Percentiles rank a stretch among this genome's conserved stretches.
Evolutionary conservation across 1,140 invertebrate species (phyloP).

Genomic region (Aphelinus atriplicis): DNA sequence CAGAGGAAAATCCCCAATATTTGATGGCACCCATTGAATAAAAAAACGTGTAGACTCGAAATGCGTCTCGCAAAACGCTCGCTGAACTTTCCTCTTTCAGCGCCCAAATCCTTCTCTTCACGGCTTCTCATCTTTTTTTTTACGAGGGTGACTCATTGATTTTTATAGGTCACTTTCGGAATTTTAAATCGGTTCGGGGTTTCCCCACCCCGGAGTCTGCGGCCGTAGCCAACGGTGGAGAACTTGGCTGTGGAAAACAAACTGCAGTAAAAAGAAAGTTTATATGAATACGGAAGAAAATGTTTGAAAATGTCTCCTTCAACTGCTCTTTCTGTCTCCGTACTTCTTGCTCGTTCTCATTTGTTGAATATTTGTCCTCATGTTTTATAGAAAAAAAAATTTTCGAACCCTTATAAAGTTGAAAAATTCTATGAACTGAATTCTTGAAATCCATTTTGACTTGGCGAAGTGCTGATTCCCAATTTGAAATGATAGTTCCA

Average conservation of each 20-base stretch:
- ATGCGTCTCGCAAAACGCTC: conserved; percentile 2
- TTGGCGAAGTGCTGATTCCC: too few relatives aligned
- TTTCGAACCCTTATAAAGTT: not conserved
- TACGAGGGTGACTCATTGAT: conserved; percentile 27
- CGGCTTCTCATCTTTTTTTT: conserved; percentile 1
- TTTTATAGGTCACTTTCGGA: conserved; percentile 26
- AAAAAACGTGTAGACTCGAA: not conserved
- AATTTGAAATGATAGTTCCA: too few relatives aligned
- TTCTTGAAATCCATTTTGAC: too few relatives aligned
- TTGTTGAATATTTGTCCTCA: conserved; percentile 24
- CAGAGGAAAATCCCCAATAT: not conserved
- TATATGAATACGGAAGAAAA: conserved; percentile 17
- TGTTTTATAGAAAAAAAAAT: conserved; percentile 21
- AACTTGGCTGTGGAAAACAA: conserved; percentile 4
- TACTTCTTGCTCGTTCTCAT: not conserved
- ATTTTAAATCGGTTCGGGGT: conserved; percentile 11
- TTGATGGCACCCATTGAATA: not conserved
- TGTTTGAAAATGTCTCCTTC: not conserved
- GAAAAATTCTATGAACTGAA: too few relatives aligned
- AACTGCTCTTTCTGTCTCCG: too few relatives aligned
- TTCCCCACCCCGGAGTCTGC: not conserved
- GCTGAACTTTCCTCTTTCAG: not conserved
- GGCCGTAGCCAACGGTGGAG: not conserved
- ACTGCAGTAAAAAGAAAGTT: conserved; percentile 26
- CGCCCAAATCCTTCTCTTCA: not conserved